Evolutionary conservation across 2,797 vertebrate genomes (phyloP).

Genomic region (Arrhamphus sclerolepis): DNA sequence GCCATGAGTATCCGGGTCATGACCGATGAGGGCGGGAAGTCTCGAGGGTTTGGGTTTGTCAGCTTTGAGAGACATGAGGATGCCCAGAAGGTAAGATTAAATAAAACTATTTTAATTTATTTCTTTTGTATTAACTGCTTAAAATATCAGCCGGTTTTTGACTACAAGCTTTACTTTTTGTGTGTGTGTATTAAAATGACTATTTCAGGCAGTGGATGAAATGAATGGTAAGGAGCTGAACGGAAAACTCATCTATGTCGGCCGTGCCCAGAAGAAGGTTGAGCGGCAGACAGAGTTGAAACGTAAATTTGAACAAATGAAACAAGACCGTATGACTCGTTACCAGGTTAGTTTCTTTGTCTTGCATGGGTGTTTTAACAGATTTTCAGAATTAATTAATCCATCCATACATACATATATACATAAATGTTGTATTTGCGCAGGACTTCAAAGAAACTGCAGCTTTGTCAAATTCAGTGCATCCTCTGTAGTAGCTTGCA

Average conservation of each 20-base stretch:
- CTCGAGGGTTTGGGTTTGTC: conserved; percentile 96
- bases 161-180: not conserved
- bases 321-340: conserved; percentile 97
- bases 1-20: conserved; percentile 96
- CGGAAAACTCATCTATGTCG: conserved; percentile 94
- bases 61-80: conserved; percentile 98
- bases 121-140: not conserved
- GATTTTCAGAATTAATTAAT: not conserved
- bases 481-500: conserved; percentile 49
- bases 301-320: conserved; percentile 98
- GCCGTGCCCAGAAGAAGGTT: conserved; percentile 96
- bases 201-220: conserved; percentile 91
- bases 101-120: not conserved
- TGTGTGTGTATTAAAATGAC: not conserved
- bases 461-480: conserved; percentile 79
- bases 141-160: no score
- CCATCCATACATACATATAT: accelerated
- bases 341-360: conserved; percentile 85
- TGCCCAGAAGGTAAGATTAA: conserved; percentile 88
- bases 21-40: conserved; percentile 93
- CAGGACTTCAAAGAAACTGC: conserved; percentile 24
- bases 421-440: not conserved
- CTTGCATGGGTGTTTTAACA: not conserved
- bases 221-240: conserved; percentile 98
- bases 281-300: conserved; percentile 96